Evolutionary conservation across 2,888 invertebrate genomes (phyloP).

Genomic region (Sesamia inferens): DNA sequence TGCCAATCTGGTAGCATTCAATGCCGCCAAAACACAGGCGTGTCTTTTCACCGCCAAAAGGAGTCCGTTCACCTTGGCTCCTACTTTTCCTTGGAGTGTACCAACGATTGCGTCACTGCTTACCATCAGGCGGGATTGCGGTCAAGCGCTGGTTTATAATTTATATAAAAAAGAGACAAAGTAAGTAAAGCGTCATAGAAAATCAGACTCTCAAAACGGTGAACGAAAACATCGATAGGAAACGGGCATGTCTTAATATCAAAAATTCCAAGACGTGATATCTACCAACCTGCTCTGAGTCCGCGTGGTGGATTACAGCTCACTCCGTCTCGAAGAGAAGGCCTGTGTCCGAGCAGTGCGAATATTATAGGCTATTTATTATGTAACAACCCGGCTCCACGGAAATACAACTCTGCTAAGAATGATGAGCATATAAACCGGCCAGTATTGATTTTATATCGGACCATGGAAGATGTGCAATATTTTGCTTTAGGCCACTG

Average conservation of each 20-base stretch:
- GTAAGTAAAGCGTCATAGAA: background rate
- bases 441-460: constrained; percentile 72
- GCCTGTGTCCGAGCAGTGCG: background rate
- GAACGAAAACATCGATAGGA: background rate
- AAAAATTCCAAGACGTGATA: background rate
- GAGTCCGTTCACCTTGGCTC: too few species aligned
- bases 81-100: too few species aligned
- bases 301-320: background rate
- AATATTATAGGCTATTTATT: too few species aligned
- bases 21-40: too few species aligned
- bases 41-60: too few species aligned
- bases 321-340: background rate
- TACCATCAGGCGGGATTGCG: too few species aligned
- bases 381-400: constrained; percentile 28
- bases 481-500: constrained; percentile 1
- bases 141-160: too few species aligned
- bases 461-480: background rate
- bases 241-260: background rate
- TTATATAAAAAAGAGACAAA: background rate
- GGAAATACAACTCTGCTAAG: constrained; percentile 74
- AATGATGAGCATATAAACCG: constrained; percentile 74
- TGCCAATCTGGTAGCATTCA: too few species aligned
- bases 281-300: background rate
- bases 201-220: background rate
- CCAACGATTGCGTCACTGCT: too few species aligned